A percentile compares a stretch with the other conserved stretches of the same genome.
These are phyloP conservation scores for Metopolophium dirhodum DNA, from an alignment of 1,140 invertebrate species.

Conservation along the genomic window DNA sequence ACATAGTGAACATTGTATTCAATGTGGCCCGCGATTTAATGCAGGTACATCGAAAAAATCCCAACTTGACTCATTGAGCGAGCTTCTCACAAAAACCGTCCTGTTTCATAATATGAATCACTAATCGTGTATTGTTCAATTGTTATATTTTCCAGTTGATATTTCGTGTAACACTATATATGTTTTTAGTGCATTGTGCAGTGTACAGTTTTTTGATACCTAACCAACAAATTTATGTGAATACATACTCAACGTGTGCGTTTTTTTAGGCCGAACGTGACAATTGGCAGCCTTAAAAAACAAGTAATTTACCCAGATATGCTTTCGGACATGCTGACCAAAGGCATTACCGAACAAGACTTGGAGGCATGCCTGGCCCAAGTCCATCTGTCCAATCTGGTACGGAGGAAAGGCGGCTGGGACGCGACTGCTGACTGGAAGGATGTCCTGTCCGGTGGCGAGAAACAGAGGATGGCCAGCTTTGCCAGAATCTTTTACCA, in stretches of 20 bases:
- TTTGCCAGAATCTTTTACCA: conserved; percentile 97
- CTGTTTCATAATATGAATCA: neutral
- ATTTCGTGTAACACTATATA: neutral
- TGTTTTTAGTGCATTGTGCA: neutral
- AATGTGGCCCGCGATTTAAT: too few relatives aligned
- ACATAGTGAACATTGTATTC: too few relatives aligned
- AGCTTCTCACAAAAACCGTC: neutral
- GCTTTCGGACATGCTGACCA: conserved; percentile 74
- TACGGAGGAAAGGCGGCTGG: conserved; percentile 84
- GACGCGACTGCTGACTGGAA: conserved; percentile 92
- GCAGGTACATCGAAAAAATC: neutral
- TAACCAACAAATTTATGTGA: neutral
- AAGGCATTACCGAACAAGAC: conserved; percentile 76
- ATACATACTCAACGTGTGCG: neutral
- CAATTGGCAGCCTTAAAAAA: conserved; percentile 91
- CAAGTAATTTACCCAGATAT: conserved; percentile 96
- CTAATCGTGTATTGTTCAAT: neutral
- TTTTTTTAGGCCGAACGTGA: conserved; percentile 88
- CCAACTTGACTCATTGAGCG: neutral
- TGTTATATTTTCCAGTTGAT: neutral
- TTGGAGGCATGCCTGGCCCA: conserved; percentile 70
- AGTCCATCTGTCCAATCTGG: conserved; percentile 84
- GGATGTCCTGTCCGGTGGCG: conserved; percentile 94
- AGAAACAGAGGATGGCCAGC: conserved; percentile 96
- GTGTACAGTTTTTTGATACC: neutral